phyloP scores from a whole-genome alignment of 2,797 vertebrate genomes.

The Macropus fuliginosus region DNA sequence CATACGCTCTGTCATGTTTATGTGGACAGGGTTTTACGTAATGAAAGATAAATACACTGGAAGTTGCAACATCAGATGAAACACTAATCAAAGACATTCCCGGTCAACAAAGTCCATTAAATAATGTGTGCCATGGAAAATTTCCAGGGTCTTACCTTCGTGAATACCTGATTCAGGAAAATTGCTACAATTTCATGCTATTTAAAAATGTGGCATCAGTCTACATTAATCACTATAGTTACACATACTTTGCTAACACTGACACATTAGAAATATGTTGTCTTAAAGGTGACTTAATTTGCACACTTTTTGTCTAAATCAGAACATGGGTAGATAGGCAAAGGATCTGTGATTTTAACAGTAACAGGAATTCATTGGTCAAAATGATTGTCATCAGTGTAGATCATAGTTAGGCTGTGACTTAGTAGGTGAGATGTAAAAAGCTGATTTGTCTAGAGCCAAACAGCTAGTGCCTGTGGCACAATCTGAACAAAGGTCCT shows the following conservation, averaged over 20 bases:
- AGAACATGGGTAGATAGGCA: not conserved
- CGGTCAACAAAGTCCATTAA: slow-evolving; percentile 52
- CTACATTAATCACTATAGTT: slow-evolving; percentile 31
- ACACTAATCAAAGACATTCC: slow-evolving; percentile 41
- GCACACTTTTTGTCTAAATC: slow-evolving; percentile 50
- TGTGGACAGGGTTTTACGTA: not conserved
- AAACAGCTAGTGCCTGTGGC: not conserved
- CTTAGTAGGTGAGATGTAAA: not conserved
- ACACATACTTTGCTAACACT: slow-evolving; percentile 42
- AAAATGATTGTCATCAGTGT: not conserved
- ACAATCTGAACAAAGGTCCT: not conserved
- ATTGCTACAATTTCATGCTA: not conserved
- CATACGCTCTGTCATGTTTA: not conserved
- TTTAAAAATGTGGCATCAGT: slow-evolving; percentile 26
- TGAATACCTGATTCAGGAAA: slow-evolving; percentile 43
- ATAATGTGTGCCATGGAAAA: slow-evolving; percentile 39
- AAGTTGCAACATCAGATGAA: slow-evolving; percentile 9
- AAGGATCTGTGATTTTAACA: not conserved
- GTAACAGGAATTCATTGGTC: not conserved
- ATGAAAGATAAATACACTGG: not conserved
- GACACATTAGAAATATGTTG: slow-evolving; percentile 57
- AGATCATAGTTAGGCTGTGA: not conserved
- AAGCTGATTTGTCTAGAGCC: not conserved
- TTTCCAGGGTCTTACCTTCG: slow-evolving; percentile 45
- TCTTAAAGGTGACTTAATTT: slow-evolving; percentile 66